These are phyloP conservation scores for Rhagologus leucostigma DNA, from an alignment of 2,113 vertebrate species.

Conservation along the genomic window DNA sequence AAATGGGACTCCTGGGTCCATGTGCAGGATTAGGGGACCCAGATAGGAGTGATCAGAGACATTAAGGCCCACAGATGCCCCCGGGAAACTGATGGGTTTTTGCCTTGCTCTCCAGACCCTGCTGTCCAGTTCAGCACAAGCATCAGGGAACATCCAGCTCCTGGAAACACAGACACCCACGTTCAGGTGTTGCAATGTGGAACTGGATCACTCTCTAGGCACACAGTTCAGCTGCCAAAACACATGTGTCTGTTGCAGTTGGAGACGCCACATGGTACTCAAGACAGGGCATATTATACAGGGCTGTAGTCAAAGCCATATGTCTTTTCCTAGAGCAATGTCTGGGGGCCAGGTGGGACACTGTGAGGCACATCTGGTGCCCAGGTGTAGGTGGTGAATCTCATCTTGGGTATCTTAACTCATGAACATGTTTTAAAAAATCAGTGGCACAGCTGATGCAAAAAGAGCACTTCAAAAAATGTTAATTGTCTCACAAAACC, in stretches of 20 bases:
- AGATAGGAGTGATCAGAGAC: not conserved
- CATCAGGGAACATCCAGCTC: not conserved
- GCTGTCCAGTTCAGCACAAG: not conserved
- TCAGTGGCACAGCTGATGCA: not conserved
- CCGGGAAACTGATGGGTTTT: not conserved
- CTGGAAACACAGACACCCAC: not conserved
- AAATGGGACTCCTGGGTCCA: not conserved
- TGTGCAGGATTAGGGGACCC: not conserved
- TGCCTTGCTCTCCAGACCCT: not conserved
- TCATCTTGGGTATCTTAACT: not conserved
- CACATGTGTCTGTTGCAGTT: fast-evolving
- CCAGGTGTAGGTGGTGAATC: not conserved
- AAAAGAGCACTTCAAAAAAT: not conserved
- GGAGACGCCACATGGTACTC: not conserved
- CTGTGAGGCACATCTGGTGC: not conserved
- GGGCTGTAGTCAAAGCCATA: not conserved
- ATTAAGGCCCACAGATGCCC: not conserved
- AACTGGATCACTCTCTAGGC: not conserved
- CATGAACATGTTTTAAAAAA: not conserved
- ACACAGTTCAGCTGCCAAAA: not conserved
- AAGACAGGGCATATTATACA: not conserved
- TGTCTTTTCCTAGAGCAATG: not conserved
- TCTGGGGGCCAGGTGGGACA: not conserved
- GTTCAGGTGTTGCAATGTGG: not conserved
- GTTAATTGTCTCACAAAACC: not conserved